Evolutionary conservation across 2,797 vertebrate genomes (phyloP).

Genomic region (Eulemur rubriventer): DNA sequence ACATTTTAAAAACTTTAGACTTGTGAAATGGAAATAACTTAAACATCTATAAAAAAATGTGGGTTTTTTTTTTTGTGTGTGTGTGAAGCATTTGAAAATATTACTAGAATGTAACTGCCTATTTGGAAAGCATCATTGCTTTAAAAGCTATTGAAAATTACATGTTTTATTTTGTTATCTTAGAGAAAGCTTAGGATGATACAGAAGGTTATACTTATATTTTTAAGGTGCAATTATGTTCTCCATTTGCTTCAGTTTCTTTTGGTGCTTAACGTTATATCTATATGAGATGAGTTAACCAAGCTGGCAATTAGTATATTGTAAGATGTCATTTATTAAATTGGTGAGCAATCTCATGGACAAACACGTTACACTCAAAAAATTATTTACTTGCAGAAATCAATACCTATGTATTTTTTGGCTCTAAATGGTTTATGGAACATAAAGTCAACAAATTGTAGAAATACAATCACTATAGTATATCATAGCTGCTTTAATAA

Average conservation of each 20-base stretch:
- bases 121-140: not conserved
- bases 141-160: conserved; percentile 56
- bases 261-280: conserved; percentile 4
- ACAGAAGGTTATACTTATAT: conserved; percentile 38
- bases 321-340: conserved; percentile 63
- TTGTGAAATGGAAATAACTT: not conserved
- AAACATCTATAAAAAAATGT: not conserved
- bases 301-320: conserved; percentile 47
- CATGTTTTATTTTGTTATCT: conserved; percentile 46
- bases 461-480: not conserved
- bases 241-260: conserved; percentile 22
- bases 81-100: not conserved
- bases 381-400: conserved; percentile 66
- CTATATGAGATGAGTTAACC: conserved; percentile 44
- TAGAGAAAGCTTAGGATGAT: conserved; percentile 33
- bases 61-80: no score
- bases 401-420: conserved; percentile 35
- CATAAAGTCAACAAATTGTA: conserved; percentile 16
- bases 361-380: conserved; percentile 63
- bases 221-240: conserved; percentile 57
- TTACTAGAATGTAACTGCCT: not conserved
- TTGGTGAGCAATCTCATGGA: conserved; percentile 40
- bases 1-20: not conserved
- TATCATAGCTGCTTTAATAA: not conserved
- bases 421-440: conserved; percentile 44